Base-by-base conservation (phyloP, 53 echinoderm and acorn worm species). In the Luidia sarsii region DNA sequence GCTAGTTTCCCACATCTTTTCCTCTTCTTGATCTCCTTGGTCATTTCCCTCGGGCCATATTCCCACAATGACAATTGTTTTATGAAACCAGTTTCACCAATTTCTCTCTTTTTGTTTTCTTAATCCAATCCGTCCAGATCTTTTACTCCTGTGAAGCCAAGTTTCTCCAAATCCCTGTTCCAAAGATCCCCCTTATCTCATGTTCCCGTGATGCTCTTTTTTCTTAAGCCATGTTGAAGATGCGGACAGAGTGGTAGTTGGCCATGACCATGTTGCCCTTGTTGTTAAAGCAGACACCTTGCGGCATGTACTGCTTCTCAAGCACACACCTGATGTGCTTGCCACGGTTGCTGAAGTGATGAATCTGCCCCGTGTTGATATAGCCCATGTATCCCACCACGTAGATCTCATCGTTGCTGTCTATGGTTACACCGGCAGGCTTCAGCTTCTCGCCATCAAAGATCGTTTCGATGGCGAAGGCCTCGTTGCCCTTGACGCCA, bases 281-380 rank as follows among this genome's bases (percentile, higher is more conserved):
- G 33, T 29, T 32, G 62, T 77, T 77, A 14, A 77, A 77, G 77
- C 61, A 60, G 77, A 77, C 61, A 16, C 77, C 77, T 48, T 77
- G 77, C 0, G 77, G 77, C 77, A 77, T 77, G 61, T 77, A 77
- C 60, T 77, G 77, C 77, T 77, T 77, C 22, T 77, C 77, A 0
- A 46, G 28, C 32, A 77, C 45, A 28, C 77, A 77, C 60, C 61
- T 77, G 48, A 77, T 61, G 46, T 77, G 77, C 61, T 77, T 77
- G 41, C 77, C 77, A 3, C 77, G 77, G 61, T 43, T 59, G 61
- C 60, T 77, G 77, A 29, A 77, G 77, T 77, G 77, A 38, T 77
- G 77, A n/a, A 77, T 48, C 77, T 77, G 77, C 30, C 77, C 77
- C 4, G 77, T 77, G 77, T 77, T 77, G 77, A 77, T 61, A 61